A percentile compares a stretch with the other conserved stretches of the same genome.
phyloP scores from a whole-genome alignment of 2,888 invertebrate species.

The Cetonia aurata region DNA sequence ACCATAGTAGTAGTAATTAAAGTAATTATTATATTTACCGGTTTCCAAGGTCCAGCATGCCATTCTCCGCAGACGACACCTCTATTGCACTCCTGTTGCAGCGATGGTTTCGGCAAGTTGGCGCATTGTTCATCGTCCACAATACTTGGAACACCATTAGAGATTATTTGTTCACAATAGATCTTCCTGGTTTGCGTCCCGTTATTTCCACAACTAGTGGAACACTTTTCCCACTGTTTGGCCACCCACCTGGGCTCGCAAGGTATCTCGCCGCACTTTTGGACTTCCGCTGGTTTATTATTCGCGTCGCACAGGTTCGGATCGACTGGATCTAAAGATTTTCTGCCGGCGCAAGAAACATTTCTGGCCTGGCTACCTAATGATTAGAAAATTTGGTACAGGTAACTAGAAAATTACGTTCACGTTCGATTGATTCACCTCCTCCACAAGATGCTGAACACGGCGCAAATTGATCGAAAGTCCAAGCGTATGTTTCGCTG shows the following conservation, averaged over 20 bases:
- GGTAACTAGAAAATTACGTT: background rate
- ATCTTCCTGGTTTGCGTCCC: conserved; percentile 79
- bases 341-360: conserved; percentile 84
- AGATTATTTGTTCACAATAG: conserved; percentile 83
- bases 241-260: conserved; percentile 88
- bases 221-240: conserved; percentile 84
- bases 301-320: conserved; percentile 83
- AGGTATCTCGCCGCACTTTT: conserved; percentile 80
- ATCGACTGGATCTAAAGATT: conserved; percentile 79
- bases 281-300: conserved; percentile 77
- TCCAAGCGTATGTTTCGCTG: conserved; percentile 87
- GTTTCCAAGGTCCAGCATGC: conserved; percentile 91
- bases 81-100: conserved; percentile 80
- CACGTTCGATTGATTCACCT: conserved; percentile 69
- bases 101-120: conserved; percentile 76
- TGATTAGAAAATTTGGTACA: conserved; percentile 36
- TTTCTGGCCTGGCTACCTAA: conserved; percentile 81
- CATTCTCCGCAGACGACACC: conserved; percentile 86
- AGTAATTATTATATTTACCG: conserved; percentile 70
- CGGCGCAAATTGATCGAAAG: conserved; percentile 79
- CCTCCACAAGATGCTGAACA: conserved; percentile 93
- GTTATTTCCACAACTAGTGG: conserved; percentile 83
- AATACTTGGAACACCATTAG: conserved; percentile 77
- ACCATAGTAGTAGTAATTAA: no score
- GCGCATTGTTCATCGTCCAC: conserved; percentile 83